Evolutionary conservation across 2,797 vertebrate species (phyloP).

Genomic region (Ataeniobius toweri): DNA sequence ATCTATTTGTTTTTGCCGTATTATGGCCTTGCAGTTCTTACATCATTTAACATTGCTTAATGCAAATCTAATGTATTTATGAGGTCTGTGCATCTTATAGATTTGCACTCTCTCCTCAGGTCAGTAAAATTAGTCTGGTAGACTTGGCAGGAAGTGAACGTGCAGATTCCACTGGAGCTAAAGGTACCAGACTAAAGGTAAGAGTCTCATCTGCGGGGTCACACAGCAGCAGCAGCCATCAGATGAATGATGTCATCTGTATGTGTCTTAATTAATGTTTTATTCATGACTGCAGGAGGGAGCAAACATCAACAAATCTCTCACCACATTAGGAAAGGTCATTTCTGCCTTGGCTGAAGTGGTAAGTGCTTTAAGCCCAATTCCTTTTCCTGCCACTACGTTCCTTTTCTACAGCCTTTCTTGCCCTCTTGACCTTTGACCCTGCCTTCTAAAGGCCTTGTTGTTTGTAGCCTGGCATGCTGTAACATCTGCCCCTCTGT

Average conservation of each 20-base stretch:
- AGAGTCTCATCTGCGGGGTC: conserved; percentile 14
- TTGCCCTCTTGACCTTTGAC: conserved; percentile 26
- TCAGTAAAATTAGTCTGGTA: conserved; percentile 99
- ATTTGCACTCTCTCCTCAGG: conserved; percentile 75
- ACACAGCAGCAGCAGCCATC: neutral
- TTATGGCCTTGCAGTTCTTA: neutral
- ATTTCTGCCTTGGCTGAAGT: conserved; percentile 98
- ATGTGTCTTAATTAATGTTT: conserved; percentile 24
- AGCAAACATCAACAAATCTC: conserved; percentile 98
- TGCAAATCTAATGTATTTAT: conserved; percentile 24
- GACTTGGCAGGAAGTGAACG: conserved; percentile 96
- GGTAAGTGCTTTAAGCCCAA: conserved; percentile 81
- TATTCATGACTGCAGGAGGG: conserved; percentile 87
- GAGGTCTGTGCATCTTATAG: conserved; percentile 28
- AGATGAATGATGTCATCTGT: neutral
- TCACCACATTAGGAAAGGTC: conserved; percentile 97
- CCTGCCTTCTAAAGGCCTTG: conserved; percentile 40
- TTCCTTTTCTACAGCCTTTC: conserved; percentile 7
- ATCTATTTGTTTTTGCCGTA: neutral
- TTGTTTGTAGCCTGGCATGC: conserved; percentile 52
- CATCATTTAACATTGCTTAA: neutral
- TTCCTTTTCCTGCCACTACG: conserved; percentile 8
- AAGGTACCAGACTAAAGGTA: conserved; percentile 96
- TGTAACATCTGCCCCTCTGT: conserved; percentile 70
- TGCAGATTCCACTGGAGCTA: conserved; percentile 97